Conservation (phyloP, 2,888 invertebrate genomes). For the Schizotus pectinicornis region DNA sequence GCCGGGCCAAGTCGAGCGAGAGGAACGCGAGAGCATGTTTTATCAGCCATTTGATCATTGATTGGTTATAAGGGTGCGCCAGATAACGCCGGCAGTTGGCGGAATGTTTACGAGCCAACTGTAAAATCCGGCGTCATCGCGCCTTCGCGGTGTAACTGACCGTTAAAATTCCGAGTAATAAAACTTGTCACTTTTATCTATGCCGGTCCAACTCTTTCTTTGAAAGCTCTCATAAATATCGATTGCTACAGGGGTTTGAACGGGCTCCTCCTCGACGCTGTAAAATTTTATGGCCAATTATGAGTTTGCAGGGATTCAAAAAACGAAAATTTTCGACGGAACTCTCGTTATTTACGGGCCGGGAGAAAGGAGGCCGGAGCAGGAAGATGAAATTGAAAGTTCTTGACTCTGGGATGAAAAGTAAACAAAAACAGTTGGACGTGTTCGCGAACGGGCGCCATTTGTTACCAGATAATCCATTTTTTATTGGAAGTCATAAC, state of each 20-base stretch:
- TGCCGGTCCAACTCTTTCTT: slow-evolving; percentile 24
- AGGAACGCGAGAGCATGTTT: slow-evolving; percentile 26
- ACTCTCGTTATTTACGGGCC: slow-evolving; percentile 4
- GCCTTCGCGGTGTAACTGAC: slow-evolving; percentile 46
- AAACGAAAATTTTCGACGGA: slow-evolving; percentile 6
- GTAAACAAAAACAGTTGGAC: slow-evolving; percentile 18
- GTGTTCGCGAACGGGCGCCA: slow-evolving; percentile 4
- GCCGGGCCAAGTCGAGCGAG: slow-evolving; percentile 7
- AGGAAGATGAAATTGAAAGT: slow-evolving; percentile 20
- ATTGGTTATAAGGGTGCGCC: slow-evolving; percentile 43
- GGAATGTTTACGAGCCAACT: slow-evolving; percentile 38
- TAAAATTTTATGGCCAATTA: slow-evolving; percentile 22
- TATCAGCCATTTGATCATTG: slow-evolving; percentile 41
- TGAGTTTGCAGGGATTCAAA: slow-evolving; percentile 15
- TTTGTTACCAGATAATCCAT: slow-evolving; percentile 11
- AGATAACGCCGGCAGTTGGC: slow-evolving; percentile 32
- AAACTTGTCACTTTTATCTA: slow-evolving; percentile 46
- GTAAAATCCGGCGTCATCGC: slow-evolving; percentile 41
- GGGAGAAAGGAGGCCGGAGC: background rate
- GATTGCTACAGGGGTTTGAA: slow-evolving; percentile 12
- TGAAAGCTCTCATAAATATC: slow-evolving; percentile 23
- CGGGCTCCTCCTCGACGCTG: slow-evolving; percentile 11
- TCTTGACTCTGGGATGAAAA: slow-evolving; percentile 12
- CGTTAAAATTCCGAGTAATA: slow-evolving; percentile 48
- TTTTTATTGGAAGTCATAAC: slow-evolving; percentile 3